Base-by-base conservation (phyloP, 2,797 vertebrate species). In the Acipenser ruthenus region DNA sequence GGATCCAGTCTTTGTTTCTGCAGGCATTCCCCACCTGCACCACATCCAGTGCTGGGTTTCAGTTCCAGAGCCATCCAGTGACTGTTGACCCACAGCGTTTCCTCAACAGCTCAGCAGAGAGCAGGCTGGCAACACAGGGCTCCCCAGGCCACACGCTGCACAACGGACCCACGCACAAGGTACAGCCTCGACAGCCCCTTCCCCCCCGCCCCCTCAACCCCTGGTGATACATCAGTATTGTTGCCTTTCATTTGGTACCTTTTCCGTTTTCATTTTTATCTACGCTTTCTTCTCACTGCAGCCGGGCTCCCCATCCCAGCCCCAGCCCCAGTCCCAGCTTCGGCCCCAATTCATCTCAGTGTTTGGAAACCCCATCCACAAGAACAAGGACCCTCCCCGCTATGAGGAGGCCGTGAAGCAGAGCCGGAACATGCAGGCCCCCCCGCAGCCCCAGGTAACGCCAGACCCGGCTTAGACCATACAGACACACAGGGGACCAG, bases 381-480 rank as follows among this genome's bases (percentile, higher is more conserved):
- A 94, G 84, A 82, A 85, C 52, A 96, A 95, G 87, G 96, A 97
- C 73, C 96, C 95, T 0, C 96, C 96, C 10, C 92, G 92, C 68
- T 99, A 99, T 0, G 96, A 98, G 82, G 96, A 98, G 62, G 96
- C 96, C 47, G 91, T 99, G 55, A 98, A 97, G 77, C 96, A 98
- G 83, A 95, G 91, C 0, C 0, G 93, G 65, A 87, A 72, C 6
- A 73, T 90, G 70, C 86, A 89, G 59, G 70, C 88, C 7, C 72
- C 88, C 0, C 81, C 79, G 12, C 61, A 71, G 6, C 60, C 74
- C 70, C 85, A 90, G 87, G 89, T 90, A 69, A 74, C 64, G 58
- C 15, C 15, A 49, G 8, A 12, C 49, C 8, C 2, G 5, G 47
- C 7, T 1, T 9, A 49, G 52, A 48, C 11, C 64, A 6, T 53